Evolutionary conservation across 2,888 invertebrate species (phyloP).

Genomic region (Caprella mutica): DNA sequence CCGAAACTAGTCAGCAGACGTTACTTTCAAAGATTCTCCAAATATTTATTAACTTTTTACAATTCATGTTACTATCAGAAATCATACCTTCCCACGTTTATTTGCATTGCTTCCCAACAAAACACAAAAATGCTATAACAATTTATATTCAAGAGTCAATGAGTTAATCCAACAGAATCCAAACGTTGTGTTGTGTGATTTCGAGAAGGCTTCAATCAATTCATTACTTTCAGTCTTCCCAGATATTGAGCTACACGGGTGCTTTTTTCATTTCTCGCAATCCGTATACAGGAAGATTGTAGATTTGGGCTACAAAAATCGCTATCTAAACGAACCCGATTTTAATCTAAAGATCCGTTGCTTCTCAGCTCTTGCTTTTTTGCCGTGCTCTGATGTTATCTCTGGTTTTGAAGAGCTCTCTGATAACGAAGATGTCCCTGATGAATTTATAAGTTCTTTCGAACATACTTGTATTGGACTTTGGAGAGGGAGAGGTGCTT

Average conservation of each 20-base stretch:
- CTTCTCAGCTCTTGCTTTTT: background rate
- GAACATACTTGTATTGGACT: no score
- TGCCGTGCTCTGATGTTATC: background rate
- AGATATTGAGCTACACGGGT: background rate
- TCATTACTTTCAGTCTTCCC: background rate
- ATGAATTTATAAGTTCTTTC: no score
- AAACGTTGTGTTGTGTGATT: background rate
- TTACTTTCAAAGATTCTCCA: background rate
- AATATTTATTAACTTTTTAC: background rate
- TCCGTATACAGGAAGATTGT: background rate
- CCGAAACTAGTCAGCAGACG: background rate
- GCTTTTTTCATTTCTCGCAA: background rate
- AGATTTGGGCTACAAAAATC: background rate
- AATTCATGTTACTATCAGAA: background rate
- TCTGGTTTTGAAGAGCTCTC: no score
- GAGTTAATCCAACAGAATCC: background rate
- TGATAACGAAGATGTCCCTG: no score
- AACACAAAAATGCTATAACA: background rate
- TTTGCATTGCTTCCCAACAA: background rate
- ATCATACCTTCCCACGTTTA: background rate
- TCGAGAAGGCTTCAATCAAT: background rate
- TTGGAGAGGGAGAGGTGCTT: no score
- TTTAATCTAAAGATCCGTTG: background rate
- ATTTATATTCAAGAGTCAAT: background rate
- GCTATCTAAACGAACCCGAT: background rate